Evolutionary conservation across 2,797 vertebrate genomes (phyloP), one percentile per base, ranked within the genome.

Genomic region (Megalops cyprinoides): DNA sequence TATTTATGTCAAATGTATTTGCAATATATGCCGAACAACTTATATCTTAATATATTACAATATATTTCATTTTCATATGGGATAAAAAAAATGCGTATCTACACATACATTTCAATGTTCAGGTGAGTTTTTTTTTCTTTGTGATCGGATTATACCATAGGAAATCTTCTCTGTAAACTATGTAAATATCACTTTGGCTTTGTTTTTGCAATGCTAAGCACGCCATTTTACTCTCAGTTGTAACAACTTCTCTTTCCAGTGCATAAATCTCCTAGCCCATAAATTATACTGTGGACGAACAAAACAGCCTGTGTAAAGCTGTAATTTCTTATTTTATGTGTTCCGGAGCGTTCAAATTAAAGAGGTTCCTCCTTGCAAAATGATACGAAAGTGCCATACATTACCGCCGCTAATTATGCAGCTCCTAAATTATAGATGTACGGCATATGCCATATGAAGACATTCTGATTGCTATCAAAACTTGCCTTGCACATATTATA

Each of bases 391-490:
- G 82, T 81, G 77, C 81, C 85, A 84, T 88, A 84, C 84, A 89
- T 89, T 89, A 88, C 81, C 76, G 65, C 82, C 79, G 82, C 85
- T 89, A 88, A 90, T 90, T 88, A 89, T 86, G 82, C 84, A 77
- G 48, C 82, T 83, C 83, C 79, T 88, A 86, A 86, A 89, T 90
- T 87, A 90, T 87, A 84, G 83, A 90, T 85, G 84, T 83, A 79
- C 82, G 74, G 86, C 81, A 82, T 87, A 87, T 86, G 86, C 82
- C 85, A 81, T 85, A 84, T 87, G 87, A 85, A 88, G 84, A 82
- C 82, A 80, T 86, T 86, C 86, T 62, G 74, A 79, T 82, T 80
- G 69, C 65, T 67, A 77, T 77, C 86, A 83, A 81, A 85, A 87
- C 85, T 83, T 77, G 80, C 86, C 84, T 83, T 86, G 82, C 82